phyloP scores from a whole-genome alignment of 2,888 invertebrate genomes.

The Drosophila robusta region DNA sequence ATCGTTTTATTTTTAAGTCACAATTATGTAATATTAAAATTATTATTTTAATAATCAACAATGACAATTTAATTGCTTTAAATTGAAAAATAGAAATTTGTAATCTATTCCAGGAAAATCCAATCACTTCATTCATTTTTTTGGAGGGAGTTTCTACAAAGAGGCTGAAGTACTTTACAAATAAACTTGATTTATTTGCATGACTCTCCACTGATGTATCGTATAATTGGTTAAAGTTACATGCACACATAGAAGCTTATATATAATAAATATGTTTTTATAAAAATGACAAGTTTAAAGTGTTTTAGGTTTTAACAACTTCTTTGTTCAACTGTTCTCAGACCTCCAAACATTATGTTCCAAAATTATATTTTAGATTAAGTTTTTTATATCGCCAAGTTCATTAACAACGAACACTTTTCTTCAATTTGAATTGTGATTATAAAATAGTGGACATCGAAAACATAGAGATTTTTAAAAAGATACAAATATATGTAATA shows the following conservation, averaged over 20 bases:
- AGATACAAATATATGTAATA: conserved; percentile 72
- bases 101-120: conserved; percentile 76
- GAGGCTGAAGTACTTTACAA: conserved; percentile 59
- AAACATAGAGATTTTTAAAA: conserved; percentile 77
- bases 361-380: conserved; percentile 55
- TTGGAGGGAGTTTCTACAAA: conserved; percentile 74
- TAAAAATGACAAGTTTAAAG: conserved; percentile 53
- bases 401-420: conserved; percentile 69
- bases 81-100: conserved; percentile 78
- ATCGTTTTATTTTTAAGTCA: conserved; percentile 74
- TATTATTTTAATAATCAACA: conserved; percentile 79
- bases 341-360: conserved; percentile 14
- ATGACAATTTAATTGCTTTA: conserved; percentile 80
- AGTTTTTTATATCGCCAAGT: conserved; percentile 48
- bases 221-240: conserved; percentile 41
- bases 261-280: conserved; percentile 54
- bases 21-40: conserved; percentile 80
- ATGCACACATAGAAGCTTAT: conserved; percentile 60
- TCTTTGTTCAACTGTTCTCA: conserved; percentile 11
- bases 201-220: conserved; percentile 36
- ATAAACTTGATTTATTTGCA: conserved; percentile 54
- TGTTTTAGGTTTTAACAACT: conserved; percentile 10
- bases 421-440: conserved; percentile 63
- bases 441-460: conserved; percentile 75
- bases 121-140: conserved; percentile 67